Base-by-base conservation (phyloP, 2,888 invertebrate species). In the Hirtodrosophila cameraria region DNA sequence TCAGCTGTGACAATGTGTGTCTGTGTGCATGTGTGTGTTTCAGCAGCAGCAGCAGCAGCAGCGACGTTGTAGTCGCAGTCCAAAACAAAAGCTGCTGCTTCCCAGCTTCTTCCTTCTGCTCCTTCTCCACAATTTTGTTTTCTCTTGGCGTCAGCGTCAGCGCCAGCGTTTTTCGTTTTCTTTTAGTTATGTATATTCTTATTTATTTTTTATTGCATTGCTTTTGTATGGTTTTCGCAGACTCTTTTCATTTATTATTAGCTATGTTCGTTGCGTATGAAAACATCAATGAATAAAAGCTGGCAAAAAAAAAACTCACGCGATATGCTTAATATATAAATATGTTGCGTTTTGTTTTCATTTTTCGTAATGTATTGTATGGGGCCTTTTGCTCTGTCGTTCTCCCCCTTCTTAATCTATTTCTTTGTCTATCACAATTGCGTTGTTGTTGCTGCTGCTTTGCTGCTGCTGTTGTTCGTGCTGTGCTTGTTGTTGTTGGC, bases 361-460 rank as follows among this genome's bases (percentile, higher is more conserved):
- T 63, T 63, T 64, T 62, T 36, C 39, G 46, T 30, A 55, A 50
- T 43, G 57, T 43, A 36, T 31, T 65, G 46, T 52, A 31, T 39
- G 53, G 67, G 65, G 39, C 42, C 27, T 58, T 70, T 77, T 67
- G 59, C 65, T 58, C 35, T 61, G 50, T 57, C 59, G 46, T 60
- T 63, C 52, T 71, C 66, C 58, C 55, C 61, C 80, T 72, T 55
- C 64, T 75, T 84, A 84, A 86, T 82, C 75, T 83, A 86, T 82
- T 83, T 86, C 87, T 83, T 83, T 83, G 82, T 83, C 82, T 82
- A 82, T 82, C 85, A 86, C 87, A 83, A 83, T 86, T 83, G 87
- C 87, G 87, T 83, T 83, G 82, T 82, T 82, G 75, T 81, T 86
- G 81, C 72, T 72, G 55, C 45, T 71, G 54, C 39, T 52, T 18